Conservation (phyloP, 1,140 invertebrate genomes). For the Caenorhabditis remanei region DNA sequence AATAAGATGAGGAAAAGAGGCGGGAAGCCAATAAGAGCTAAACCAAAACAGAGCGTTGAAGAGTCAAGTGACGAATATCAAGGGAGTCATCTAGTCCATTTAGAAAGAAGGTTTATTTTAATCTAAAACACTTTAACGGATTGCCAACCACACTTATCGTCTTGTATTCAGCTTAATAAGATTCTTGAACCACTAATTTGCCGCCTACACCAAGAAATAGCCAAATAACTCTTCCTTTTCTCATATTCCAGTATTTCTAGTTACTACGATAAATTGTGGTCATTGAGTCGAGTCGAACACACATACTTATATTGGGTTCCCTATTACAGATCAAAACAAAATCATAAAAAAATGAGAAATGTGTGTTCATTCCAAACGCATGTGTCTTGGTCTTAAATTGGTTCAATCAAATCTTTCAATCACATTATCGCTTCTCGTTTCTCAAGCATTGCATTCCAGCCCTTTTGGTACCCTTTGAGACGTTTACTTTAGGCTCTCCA, state of each 20-base stretch:
- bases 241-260: neutral
- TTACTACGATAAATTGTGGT: slow-evolving; percentile 43
- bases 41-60: slow-evolving; percentile 9
- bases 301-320: neutral
- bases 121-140: neutral
- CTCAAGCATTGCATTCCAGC: neutral
- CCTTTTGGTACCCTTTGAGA: neutral
- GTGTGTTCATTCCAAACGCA: neutral
- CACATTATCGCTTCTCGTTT: slow-evolving; percentile 26
- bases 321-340: slow-evolving; percentile 4
- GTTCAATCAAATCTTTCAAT: slow-evolving; percentile 12
- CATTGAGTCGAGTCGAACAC: neutral
- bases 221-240: neutral
- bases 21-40: neutral
- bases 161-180: neutral
- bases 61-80: neutral
- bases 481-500: neutral
- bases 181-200: neutral
- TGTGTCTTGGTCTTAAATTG: neutral
- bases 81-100: neutral
- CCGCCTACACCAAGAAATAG: neutral
- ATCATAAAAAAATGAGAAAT: neutral
- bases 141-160: neutral
- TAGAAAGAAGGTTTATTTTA: neutral
- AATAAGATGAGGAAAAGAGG: neutral